Evolutionary conservation across 2,888 invertebrate genomes (phyloP).

Genomic region (Morpho deidamia): DNA sequence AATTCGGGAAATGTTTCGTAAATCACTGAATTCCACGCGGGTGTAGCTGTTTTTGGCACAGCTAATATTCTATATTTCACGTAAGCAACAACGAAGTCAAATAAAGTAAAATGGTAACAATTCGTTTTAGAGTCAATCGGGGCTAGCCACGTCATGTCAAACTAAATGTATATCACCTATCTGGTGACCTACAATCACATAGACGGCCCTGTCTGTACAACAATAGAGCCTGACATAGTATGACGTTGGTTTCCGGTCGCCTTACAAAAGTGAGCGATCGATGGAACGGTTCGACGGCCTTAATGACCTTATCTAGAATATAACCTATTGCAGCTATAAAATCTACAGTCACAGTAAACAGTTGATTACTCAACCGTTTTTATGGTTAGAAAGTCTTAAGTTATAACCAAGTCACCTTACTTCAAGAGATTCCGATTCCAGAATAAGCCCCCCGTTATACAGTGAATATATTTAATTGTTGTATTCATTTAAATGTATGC

Average conservation of each 20-base stretch:
- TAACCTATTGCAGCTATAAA: neutral
- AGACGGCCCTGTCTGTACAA: constrained; percentile 20
- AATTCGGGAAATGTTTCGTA: no score
- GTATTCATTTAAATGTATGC: no score
- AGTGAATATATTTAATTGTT: no score
- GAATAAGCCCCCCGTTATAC: no score
- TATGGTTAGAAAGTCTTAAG: no score
- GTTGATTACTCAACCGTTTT: no score
- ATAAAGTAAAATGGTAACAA: neutral
- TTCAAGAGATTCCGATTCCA: no score
- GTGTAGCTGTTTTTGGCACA: no score
- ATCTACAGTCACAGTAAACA: no score
- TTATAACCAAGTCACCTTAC: no score
- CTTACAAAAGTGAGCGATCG: constrained; percentile 50
- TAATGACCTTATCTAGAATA: constrained; percentile 37
- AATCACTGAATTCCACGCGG: no score
- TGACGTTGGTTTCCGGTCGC: constrained; percentile 36
- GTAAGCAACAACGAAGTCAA: neutral
- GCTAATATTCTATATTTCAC: no score
- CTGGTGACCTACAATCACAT: constrained; percentile 22
- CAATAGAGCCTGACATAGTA: constrained; percentile 21
- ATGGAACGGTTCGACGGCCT: constrained; percentile 47
- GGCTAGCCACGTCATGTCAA: constrained; percentile 6
- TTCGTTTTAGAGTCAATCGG: constrained; percentile 3
- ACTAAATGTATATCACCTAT: constrained; percentile 19